Base-by-base conservation (phyloP, 2,113 vertebrate genomes). In the Oreotragus oreotragus region DNA sequence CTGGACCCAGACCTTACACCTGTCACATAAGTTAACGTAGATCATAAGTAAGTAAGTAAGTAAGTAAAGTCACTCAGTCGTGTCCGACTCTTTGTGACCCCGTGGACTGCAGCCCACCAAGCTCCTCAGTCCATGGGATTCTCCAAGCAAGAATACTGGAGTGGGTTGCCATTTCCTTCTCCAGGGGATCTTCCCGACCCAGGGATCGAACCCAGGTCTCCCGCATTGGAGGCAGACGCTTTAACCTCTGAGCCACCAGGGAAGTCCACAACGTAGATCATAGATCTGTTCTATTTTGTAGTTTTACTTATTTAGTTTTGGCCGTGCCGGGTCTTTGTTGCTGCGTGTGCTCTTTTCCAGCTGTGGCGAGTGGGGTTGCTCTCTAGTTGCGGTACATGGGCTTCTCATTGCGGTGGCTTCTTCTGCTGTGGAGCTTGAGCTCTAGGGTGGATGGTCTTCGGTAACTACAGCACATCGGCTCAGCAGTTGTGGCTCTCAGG, bases 311-410 rank as follows among this genome's bases (percentile, higher is more conserved):
- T 36, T 70, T 70, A 23, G 13, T 39, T 39, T 39, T 39, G 36
- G 66, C 66, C 66, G 2, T 73, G n/a, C 66, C 25, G 66, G n/a
- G 10, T 73, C 66, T 73, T 23, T 4, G 0, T 23, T 23, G n/a
- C 66, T 39, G n/a, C 1, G 2, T 73, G 66, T 0, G 10, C 19
- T 73, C 66, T 39, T 73, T 21, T 12, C 66, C 6, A 13, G 66
- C 6, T 39, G 19, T 12, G 66, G 66, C 2, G 2, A 39, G 5
- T 70, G 66, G 66, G 19, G n/a, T 6, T 39, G n/a, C 9, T 39
- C n/a, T 70, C 10, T 39, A 6, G 66, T 13, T 73, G n/a, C 2
- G 2, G 5, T 39, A 21, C 66, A 3, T 0, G 1, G 19, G 36
- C 21, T 39, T 70, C 66, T 70, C n/a, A 39, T 23, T 70, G n/a